phyloP scores from a whole-genome alignment of 2,888 invertebrate genomes.

The Galerucella calmariensis region DNA sequence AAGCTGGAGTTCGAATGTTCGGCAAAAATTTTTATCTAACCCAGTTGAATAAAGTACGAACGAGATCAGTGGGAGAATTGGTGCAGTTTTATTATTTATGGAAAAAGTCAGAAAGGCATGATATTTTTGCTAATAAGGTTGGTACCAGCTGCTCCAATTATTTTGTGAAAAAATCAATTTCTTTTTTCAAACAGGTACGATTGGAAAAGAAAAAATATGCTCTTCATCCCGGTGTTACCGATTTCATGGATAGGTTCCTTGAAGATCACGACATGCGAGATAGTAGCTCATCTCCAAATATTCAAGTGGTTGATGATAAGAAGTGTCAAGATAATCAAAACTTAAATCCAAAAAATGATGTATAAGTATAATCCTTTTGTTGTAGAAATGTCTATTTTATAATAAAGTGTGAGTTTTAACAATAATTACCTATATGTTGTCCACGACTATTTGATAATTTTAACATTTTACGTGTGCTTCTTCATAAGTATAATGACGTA shows the following conservation, averaged over 20 bases:
- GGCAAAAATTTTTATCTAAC: slow-evolving; percentile 98
- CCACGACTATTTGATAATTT: too few species aligned
- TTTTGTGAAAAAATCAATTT: background rate
- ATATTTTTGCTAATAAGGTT: slow-evolving; percentile 87
- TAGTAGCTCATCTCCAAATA: slow-evolving; percentile 76
- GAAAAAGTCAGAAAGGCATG: slow-evolving; percentile 99
- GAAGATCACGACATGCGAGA: slow-evolving; percentile 83
- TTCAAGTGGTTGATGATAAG: slow-evolving; percentile 39
- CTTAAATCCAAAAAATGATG: slow-evolving; percentile 24
- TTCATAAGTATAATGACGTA: too few species aligned
- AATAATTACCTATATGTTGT: background rate
- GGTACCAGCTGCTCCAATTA: background rate
- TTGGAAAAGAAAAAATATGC: slow-evolving; percentile 94
- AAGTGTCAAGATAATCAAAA: slow-evolving; percentile 37
- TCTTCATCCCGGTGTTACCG: slow-evolving; percentile 91
- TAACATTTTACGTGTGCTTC: too few species aligned
- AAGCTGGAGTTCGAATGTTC: slow-evolving; percentile 85
- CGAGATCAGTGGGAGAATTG: slow-evolving; percentile 94
- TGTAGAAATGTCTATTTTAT: slow-evolving; percentile 28
- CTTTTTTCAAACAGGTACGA: slow-evolving; percentile 64
- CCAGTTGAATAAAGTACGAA: slow-evolving; percentile 86
- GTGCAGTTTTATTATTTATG: slow-evolving; percentile 97
- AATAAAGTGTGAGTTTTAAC: background rate
- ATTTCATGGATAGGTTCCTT: slow-evolving; percentile 93
- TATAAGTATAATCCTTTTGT: background rate